Percentiles rank a stretch among this genome's conserved stretches.
Evolutionary conservation across 2,113 vertebrate genomes (phyloP).

Genomic region (Engystomops pustulosus): DNA sequence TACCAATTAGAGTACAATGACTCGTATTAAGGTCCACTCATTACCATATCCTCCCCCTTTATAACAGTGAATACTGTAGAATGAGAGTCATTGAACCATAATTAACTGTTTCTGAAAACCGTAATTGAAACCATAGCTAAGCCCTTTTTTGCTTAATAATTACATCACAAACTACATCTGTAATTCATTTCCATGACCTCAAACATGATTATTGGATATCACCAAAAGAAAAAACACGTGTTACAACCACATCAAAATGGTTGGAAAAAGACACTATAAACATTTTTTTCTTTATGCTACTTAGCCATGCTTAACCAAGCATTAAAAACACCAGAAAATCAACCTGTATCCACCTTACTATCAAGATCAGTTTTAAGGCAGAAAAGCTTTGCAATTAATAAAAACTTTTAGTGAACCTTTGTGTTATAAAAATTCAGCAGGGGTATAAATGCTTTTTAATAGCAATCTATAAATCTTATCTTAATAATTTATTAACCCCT

Average conservation of each 20-base stretch:
- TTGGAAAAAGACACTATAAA: background rate
- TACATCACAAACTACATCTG: conserved; percentile 56
- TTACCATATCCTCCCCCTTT: conserved; percentile 23
- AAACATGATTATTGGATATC: conserved; percentile 55
- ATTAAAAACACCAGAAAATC: background rate
- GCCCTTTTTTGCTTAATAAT: conserved; percentile 53
- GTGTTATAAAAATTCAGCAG: too few species aligned
- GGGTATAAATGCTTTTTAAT: too few species aligned
- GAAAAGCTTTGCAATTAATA: background rate
- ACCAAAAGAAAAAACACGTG: conserved; percentile 52
- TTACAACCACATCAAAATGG: conserved; percentile 45
- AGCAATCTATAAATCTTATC: too few species aligned
- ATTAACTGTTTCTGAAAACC: conserved; percentile 57
- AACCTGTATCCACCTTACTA: background rate
- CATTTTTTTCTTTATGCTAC: conserved; percentile 37
- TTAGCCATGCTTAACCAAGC: conserved; percentile 40
- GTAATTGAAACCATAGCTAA: conserved; percentile 56
- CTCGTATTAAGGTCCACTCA: conserved; percentile 28
- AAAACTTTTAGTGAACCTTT: too few species aligned
- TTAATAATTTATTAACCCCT: too few species aligned
- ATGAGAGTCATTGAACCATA: conserved; percentile 57
- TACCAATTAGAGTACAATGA: conserved; percentile 55
- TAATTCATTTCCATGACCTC: conserved; percentile 58
- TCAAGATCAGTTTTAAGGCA: background rate
- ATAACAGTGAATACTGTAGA: conserved; percentile 43